These are phyloP conservation scores for Ariopsis seemanni DNA, from an alignment of 2,113 vertebrate genomes.

Conservation along the genomic window DNA sequence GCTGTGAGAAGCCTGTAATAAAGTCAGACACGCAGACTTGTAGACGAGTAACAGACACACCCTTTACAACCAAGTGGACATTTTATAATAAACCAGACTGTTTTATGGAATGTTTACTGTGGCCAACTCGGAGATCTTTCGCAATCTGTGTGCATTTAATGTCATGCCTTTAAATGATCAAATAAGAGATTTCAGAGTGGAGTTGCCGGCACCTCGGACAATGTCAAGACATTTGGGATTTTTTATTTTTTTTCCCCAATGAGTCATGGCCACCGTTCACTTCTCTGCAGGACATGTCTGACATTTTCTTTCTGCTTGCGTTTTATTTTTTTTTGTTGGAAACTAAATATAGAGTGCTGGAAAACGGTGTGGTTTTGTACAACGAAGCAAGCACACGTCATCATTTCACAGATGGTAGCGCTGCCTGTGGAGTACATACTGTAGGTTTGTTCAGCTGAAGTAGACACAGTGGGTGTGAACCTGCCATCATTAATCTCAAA, in stretches of 20 bases:
- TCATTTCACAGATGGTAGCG: neutral
- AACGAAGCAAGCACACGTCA: too few species aligned
- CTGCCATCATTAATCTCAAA: neutral
- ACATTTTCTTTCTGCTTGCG: neutral
- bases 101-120: neutral
- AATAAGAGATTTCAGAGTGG: neutral
- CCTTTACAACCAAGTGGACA: neutral
- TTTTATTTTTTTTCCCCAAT: neutral
- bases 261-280: neutral
- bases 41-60: neutral
- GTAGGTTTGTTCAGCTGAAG: neutral
- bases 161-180: neutral
- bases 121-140: neutral
- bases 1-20: slow-evolving; percentile 7
- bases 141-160: neutral
- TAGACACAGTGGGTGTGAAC: neutral
- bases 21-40: neutral
- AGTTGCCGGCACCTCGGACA: neutral
- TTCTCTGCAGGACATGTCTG: neutral
- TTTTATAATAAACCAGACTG: neutral
- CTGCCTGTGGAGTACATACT: neutral
- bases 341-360: neutral
- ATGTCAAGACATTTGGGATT: neutral
- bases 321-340: too few species aligned
- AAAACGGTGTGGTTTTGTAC: neutral